phyloP scores from a whole-genome alignment of 2,888 invertebrate species.

The Ectobius pallidus region DNA sequence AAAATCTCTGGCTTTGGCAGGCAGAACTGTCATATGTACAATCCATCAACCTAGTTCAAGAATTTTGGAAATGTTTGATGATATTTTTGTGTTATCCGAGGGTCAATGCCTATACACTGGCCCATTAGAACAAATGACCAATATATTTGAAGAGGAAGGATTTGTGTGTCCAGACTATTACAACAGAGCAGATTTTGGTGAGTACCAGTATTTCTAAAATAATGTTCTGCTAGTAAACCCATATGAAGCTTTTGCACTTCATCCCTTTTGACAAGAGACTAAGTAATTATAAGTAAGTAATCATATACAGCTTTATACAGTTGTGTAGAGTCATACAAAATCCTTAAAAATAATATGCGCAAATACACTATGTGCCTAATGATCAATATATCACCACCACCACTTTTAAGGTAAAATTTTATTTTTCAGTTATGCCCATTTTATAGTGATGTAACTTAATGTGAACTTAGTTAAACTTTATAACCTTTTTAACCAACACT shows the following conservation, averaged over 20 bases:
- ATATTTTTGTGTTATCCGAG: conserved; percentile 80
- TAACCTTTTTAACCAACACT: too few species aligned
- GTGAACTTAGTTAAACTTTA: too few species aligned
- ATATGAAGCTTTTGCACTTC: too few species aligned
- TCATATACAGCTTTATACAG: not conserved
- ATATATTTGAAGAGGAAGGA: conserved; percentile 76
- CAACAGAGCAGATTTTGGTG: conserved; percentile 95
- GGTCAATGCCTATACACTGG: conserved; percentile 89
- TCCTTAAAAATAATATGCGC: not conserved
- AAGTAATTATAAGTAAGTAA: not conserved
- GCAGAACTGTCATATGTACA: conserved; percentile 88
- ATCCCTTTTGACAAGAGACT: not conserved
- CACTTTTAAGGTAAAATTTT: not conserved
- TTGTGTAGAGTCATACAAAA: too few species aligned
- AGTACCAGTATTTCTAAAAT: conserved; percentile 53
- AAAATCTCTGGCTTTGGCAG: conserved; percentile 78
- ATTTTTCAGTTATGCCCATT: too few species aligned
- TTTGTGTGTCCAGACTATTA: conserved; percentile 89
- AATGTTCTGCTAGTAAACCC: too few species aligned
- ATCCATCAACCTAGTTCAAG: conserved; percentile 94
- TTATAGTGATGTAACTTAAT: too few species aligned
- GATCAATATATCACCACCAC: not conserved
- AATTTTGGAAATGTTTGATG: conserved; percentile 91
- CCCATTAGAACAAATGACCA: conserved; percentile 71
- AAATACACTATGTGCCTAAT: not conserved